Base-by-base conservation (phyloP, 2,113 vertebrate species). In the Symphodus melops region DNA sequence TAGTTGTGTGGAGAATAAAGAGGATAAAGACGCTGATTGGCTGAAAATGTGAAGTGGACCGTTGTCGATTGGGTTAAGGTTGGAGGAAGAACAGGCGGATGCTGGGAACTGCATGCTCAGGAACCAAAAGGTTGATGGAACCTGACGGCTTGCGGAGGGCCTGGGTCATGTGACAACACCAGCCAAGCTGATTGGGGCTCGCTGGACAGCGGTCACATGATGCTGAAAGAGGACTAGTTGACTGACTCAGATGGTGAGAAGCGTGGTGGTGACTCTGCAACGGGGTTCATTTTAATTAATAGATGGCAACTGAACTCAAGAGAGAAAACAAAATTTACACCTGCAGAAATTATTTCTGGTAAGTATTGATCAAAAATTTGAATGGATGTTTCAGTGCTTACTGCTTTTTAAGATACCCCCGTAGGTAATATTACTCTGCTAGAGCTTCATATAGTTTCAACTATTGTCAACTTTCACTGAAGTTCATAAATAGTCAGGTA, bases 231-330 rank as follows among this genome's bases (percentile, higher is more conserved):
- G 94, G 97, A 96, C 97, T 98, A 98, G 97, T 98, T 98, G 97
- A 96, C 95, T 98, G 97, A 98, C 95, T 97, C 98, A 98, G 96
- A 97, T 97, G 97, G 96, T 97, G 97, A 99, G 97, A 96, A 99
- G 97, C 97, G 96, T 98, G 97, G 97, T 98, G 97, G 96, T 97
- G 97, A 97, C 97, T 99, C 98, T 99, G 98, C 95, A 99, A 99
- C 96, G 97, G 98, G 96, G 96, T 97, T 99, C 97, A 98, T 96
- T 97, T 98, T 99, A 98, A 98, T 99, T 97, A 99, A 98, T 92
- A 97, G 93, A 98, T 96, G 96, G 94, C 95, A 97, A 96, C 95
- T 93, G 84, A 93, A 90, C 90, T 92, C 94, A 95, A 94, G 95
- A 94, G 19, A 93, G 89, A 96, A 96, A 96, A 95, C 96, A 95